These are phyloP conservation scores for Puma concolor DNA, from an alignment of 2,113 vertebrate species.

Conservation along the genomic window DNA sequence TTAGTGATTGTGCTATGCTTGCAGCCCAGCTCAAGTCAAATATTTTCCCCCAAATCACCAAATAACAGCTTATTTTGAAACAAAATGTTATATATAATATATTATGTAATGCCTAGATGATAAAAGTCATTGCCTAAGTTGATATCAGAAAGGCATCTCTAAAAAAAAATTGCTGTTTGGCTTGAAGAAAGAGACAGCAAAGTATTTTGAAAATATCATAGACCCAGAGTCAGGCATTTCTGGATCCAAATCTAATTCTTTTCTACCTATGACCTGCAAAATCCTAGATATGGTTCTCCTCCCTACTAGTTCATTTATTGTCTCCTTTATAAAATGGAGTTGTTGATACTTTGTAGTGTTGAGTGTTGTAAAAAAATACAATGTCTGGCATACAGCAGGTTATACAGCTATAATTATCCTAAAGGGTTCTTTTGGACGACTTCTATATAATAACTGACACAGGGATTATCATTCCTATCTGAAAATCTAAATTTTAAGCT, in stretches of 20 bases:
- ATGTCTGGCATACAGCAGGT: not conserved
- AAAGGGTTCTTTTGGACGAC: not conserved
- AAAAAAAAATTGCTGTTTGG: not conserved
- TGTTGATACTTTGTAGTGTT: not conserved
- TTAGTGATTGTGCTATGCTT: not conserved
- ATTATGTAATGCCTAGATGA: not conserved
- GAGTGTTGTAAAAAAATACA: not conserved
- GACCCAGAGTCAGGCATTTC: not conserved
- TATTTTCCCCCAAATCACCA: not conserved
- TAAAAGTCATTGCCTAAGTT: not conserved
- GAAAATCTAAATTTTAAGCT: not conserved
- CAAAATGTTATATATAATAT: not conserved
- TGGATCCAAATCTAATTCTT: not conserved
- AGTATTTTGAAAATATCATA: not conserved
- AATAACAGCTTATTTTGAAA: not conserved
- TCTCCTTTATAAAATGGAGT: not conserved
- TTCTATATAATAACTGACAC: not conserved
- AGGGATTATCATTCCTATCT: not conserved
- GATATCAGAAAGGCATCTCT: slow-evolving; percentile 21
- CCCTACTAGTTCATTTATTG: not conserved
- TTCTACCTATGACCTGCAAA: not conserved
- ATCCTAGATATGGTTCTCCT: not conserved
- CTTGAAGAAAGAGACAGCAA: not conserved
- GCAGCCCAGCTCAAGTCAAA: not conserved
- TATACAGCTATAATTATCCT: not conserved